Evolutionary conservation across 2,113 vertebrate genomes (phyloP), one percentile per base, ranked within the genome.

Genomic region (Macrotis lagotis): DNA sequence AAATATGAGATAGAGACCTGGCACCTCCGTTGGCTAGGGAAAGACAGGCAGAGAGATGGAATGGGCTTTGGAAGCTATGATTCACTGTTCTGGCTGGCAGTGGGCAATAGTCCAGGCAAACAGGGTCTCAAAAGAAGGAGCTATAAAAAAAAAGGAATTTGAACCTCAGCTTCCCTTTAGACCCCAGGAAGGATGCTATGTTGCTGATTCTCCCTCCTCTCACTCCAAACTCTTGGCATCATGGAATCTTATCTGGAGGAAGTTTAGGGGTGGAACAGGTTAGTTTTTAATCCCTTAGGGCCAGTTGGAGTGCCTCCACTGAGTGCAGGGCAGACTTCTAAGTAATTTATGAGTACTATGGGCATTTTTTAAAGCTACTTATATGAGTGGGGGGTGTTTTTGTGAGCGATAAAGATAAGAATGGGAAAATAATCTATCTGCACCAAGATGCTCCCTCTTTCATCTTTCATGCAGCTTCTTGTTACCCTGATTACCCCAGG

Each of bases 161-260:
- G 66, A 74, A 5, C 66, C 37, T 74, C 37, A 74, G 66, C 66
- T 74, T 74, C 66, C 66, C 66, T 44, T 74, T 74, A n/a, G 37
- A 74, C 16, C 37, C n/a, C 91, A 90, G 83, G 53, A 92, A 51
- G 91, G 95, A 92, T 94, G 92, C 92, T 95, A 90, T 83, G 52
- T 50, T 51, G 28, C 47, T 92, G 49, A 51, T 50, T 74, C 89
- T 44, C 31, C 50, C 91, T 95, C 48, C 25, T 95, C 91, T 88
- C 91, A 44, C 90, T 94, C 10, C 55, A 95, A 88, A 91, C 91
- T 93, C 89, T 92, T 94, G 94, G 49, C 59, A 74, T 74, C 37
- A n/a, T 74, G 74, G 94, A 88, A 90, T 93, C 93, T 93, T 51
- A 55, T 48, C 66, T 47, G 31, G 88, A 59, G 74, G 74, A n/a